A percentile compares a stretch with the other conserved stretches of the same genome.
phyloP scores from a whole-genome alignment of 1,140 invertebrate species.

The Trypoxylus dichotomus region DNA sequence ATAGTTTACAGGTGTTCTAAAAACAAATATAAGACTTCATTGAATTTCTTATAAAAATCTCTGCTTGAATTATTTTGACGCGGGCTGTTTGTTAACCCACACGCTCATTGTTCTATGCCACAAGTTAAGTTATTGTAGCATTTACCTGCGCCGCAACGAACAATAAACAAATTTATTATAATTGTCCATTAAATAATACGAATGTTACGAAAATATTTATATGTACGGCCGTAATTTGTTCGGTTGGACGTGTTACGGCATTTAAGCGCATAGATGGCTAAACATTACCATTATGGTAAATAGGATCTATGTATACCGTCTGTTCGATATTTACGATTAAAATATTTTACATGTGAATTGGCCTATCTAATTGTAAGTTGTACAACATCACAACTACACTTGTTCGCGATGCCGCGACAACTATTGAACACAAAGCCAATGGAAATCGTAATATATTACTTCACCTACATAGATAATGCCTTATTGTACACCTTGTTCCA shows the following conservation, averaged over 20 bases:
- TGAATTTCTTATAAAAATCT: conserved; percentile 32
- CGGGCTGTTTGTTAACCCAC: conserved; percentile 30
- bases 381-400: conserved; percentile 9
- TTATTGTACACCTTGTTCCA: no score
- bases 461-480: no score
- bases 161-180: conserved; percentile 33
- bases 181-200: conserved; percentile 30
- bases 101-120: conserved; percentile 32
- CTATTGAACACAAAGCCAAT: neutral
- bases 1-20: conserved; percentile 34
- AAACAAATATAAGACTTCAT: conserved; percentile 27
- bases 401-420: neutral
- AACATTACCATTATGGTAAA: conserved; percentile 5
- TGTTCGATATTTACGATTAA: conserved; percentile 16
- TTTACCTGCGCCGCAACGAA: conserved; percentile 17
- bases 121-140: conserved; percentile 24
- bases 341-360: conserved; percentile 5
- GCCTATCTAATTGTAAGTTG: neutral
- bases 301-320: neutral
- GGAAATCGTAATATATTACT: neutral
- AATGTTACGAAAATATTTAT: conserved; percentile 20
- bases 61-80: conserved; percentile 35
- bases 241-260: neutral
- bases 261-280: neutral
- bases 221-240: conserved; percentile 22